A percentile compares a stretch with the other conserved stretches of the same genome.
Conservation (phyloP, 2,888 invertebrate species). For the Acrobasis repandana region DNA sequence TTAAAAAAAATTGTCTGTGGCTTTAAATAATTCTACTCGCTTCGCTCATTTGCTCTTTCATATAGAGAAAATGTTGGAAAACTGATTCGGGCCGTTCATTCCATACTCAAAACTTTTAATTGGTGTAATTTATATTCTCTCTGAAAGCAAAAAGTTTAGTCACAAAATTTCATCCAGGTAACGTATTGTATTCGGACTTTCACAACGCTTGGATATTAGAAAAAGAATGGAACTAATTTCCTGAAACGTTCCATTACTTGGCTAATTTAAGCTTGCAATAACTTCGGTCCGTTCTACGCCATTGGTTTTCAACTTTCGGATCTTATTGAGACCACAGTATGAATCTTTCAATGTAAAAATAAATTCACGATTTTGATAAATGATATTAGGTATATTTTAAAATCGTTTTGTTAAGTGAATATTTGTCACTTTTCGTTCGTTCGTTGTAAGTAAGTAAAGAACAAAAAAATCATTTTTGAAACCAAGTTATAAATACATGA, state of each 20-base stretch:
- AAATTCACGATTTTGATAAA: not conserved
- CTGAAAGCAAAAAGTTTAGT: not conserved
- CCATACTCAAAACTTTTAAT: slow-evolving; percentile 19
- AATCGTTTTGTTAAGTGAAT: too few species aligned
- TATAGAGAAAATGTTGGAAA: not conserved
- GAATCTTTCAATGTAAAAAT: not conserved
- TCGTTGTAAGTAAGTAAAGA: too few species aligned
- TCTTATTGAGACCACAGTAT: not conserved
- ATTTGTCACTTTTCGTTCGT: too few species aligned
- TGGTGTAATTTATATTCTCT: slow-evolving; percentile 10
- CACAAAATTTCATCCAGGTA: not conserved
- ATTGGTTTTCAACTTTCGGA: not conserved
- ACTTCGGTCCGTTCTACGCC: not conserved
- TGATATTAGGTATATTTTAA: too few species aligned
- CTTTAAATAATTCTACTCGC: too few species aligned
- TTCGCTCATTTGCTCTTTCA: not conserved
- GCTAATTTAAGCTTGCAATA: slow-evolving; percentile 6
- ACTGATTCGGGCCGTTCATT: not conserved
- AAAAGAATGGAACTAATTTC: slow-evolving; percentile 1
- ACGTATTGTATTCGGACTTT: not conserved
- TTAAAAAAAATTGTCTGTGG: too few species aligned
- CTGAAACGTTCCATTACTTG: not conserved
- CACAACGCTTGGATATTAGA: not conserved
- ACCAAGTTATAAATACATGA: too few species aligned
- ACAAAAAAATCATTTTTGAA: too few species aligned